Conservation (phyloP, 1,140 invertebrate species). For the Drosophila littoralis region DNA sequence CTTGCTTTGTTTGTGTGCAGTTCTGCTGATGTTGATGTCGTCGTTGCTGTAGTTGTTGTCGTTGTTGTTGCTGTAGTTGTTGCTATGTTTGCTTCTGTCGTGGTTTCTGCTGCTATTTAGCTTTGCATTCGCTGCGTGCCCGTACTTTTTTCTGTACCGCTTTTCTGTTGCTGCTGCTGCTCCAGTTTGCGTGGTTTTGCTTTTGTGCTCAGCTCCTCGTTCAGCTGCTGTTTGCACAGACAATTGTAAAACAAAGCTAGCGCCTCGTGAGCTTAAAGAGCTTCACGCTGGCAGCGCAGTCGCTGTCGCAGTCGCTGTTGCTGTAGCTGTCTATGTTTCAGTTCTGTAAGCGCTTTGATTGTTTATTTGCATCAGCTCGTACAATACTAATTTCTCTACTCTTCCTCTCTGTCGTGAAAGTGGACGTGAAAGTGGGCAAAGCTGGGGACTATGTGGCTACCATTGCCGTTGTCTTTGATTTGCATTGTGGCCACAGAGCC, state of each 20-base stretch:
- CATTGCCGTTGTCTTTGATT: conserved; percentile 37
- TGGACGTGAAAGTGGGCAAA: conserved; percentile 13
- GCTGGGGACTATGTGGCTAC: conserved; percentile 5
- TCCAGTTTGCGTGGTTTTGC: conserved; percentile 21
- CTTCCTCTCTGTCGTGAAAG: background rate
- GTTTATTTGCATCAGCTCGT: conserved; percentile 20
- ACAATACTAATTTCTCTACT: conserved; percentile 47
- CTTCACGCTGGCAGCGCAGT: conserved; percentile 16
- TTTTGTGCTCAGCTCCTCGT: conserved; percentile 3
- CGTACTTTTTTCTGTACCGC: conserved; percentile 1
- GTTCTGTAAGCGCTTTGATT: conserved; percentile 34
- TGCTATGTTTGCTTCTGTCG: conserved; percentile 35
- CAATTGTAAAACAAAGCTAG: conserved; percentile 55
- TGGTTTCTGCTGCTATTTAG: conserved; percentile 39
- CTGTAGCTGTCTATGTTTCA: conserved; percentile 21
- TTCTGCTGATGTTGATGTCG: background rate
- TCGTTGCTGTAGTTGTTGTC: background rate
- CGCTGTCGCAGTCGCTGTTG: conserved; percentile 4
- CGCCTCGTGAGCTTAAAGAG: conserved; percentile 43
- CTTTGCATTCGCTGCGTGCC: conserved; percentile 29
- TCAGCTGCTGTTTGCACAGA: conserved; percentile 35
- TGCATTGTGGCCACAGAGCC: conserved; percentile 40
- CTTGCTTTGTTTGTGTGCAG: conserved; percentile 22
- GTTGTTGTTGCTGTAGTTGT: conserved; percentile 16
- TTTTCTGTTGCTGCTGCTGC: conserved; percentile 16